Evolutionary conservation across 2,888 invertebrate genomes (phyloP).

Genomic region (Neoaliturus tenellus): DNA sequence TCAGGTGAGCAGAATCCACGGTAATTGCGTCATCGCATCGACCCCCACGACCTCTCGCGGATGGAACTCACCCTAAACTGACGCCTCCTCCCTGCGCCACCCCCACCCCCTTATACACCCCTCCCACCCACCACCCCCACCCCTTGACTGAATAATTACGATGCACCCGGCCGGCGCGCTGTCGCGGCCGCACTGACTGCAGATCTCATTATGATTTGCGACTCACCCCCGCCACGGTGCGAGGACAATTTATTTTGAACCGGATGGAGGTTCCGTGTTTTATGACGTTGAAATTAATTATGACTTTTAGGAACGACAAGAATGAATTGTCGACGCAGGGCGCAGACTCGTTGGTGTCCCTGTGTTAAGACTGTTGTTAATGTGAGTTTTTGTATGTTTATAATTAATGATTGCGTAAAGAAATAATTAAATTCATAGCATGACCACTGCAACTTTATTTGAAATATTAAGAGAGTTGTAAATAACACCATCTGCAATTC

Average conservation of each 20-base stretch:
- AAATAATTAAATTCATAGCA: too few species aligned
- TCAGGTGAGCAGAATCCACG: not conserved
- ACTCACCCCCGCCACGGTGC: not conserved
- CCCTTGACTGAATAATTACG: constrained; percentile 24
- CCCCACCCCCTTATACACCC: constrained; percentile 7
- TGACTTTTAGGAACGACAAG: not conserved
- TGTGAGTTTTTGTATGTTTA: too few species aligned
- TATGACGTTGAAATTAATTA: constrained; percentile 16
- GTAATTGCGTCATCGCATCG: not conserved
- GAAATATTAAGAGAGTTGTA: too few species aligned
- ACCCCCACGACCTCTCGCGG: not conserved
- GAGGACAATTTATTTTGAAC: not conserved
- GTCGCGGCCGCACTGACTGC: not conserved
- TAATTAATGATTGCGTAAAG: too few species aligned
- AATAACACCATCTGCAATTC: too few species aligned
- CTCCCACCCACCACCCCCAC: not conserved
- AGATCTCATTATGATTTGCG: constrained; percentile 29
- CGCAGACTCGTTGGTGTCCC: not conserved
- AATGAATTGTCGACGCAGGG: not conserved
- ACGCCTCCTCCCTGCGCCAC: not conserved
- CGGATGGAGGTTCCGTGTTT: constrained; percentile 19
- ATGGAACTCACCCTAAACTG: constrained; percentile 1
- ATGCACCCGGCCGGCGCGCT: not conserved
- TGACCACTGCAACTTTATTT: too few species aligned
- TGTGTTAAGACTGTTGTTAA: too few species aligned